Base-by-base conservation (phyloP, 37 sponge, comb jelly and placozoan genomes). In the Chondrosia reniformis region DNA sequence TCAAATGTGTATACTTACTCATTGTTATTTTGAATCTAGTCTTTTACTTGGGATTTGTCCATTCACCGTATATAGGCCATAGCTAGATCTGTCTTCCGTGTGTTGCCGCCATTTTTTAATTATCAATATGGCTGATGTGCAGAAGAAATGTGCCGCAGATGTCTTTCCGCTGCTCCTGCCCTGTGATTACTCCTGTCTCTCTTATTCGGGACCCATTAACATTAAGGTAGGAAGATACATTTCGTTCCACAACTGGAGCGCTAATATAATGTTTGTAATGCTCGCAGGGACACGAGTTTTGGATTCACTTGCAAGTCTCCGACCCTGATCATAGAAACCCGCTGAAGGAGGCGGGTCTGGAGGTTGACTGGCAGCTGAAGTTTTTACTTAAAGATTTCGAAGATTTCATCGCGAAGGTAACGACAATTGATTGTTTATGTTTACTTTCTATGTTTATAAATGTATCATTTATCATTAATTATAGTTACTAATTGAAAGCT, bases 281-380 rank as follows among this genome's bases (percentile, higher is more conserved):
- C 15, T 30, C 28, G 7, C 72, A 69, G 72, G 72, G 72, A 10
- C 36, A 69, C 36, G 10, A 39, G 4, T 69, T 69, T 25, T 69
- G 72, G 72, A 39, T 69, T 69, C n/a, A n/a, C n/a, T n/a, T n/a
- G n/a, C n/a, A n/a, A n/a, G n/a, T n/a, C n/a, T n/a, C n/a, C n/a
- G n/a, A n/a, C n/a, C n/a, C n/a, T n/a, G n/a, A n/a, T n/a, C n/a
- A n/a, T n/a, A 31, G 41, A 19, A 7, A 43, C 2, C 9, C 37
- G 3, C 36, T 69, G 66, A 19, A 33, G 2, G 66, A 64, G 12
- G 72, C 24, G 19, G 72, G 72, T 9, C 43, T 69, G 2, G 72
- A 69, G n/a, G 8, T 40, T 31, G 72, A 69, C 72, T 69, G 72
- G 72, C 72, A 69, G 72, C 72, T 69, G 4, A 40, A 17, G 7